Evolutionary conservation across 1,140 invertebrate species (phyloP).

Genomic region (Watersipora subatra): DNA sequence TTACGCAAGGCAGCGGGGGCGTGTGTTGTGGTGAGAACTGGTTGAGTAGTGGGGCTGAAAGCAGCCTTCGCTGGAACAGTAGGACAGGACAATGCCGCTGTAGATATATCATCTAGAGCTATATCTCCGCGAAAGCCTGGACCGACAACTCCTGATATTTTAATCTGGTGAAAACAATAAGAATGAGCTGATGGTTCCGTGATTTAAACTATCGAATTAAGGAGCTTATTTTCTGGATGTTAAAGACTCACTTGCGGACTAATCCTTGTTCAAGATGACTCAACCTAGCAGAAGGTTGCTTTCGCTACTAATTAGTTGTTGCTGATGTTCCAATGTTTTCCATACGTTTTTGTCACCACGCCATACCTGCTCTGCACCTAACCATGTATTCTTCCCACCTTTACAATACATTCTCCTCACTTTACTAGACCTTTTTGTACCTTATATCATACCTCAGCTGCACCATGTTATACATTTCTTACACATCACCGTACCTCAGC

Average conservation of each 20-base stretch:
- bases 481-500: too few relatives aligned
- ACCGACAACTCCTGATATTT: constrained; percentile 26
- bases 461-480: too few relatives aligned
- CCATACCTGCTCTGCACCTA: too few relatives aligned
- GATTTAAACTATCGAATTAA: not conserved
- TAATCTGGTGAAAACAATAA: constrained; percentile 15
- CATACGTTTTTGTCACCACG: not conserved
- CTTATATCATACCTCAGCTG: too few relatives aligned
- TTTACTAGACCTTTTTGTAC: too few relatives aligned
- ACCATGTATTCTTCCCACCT: too few relatives aligned
- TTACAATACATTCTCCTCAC: too few relatives aligned
- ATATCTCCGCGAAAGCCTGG: constrained; percentile 26
- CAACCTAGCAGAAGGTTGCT: not conserved
- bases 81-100: not conserved
- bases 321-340: not conserved
- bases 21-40: not conserved
- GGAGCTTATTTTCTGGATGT: not conserved
- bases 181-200: not conserved
- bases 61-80: not conserved
- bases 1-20: not conserved
- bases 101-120: constrained; percentile 31
- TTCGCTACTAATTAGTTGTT: not conserved
- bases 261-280: not conserved
- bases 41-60: not conserved
- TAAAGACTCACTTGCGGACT: not conserved